Percentiles rank a stretch among this genome's conserved stretches.
phyloP scores from a whole-genome alignment of 2,797 vertebrate genomes.

The Mus caroli region DNA sequence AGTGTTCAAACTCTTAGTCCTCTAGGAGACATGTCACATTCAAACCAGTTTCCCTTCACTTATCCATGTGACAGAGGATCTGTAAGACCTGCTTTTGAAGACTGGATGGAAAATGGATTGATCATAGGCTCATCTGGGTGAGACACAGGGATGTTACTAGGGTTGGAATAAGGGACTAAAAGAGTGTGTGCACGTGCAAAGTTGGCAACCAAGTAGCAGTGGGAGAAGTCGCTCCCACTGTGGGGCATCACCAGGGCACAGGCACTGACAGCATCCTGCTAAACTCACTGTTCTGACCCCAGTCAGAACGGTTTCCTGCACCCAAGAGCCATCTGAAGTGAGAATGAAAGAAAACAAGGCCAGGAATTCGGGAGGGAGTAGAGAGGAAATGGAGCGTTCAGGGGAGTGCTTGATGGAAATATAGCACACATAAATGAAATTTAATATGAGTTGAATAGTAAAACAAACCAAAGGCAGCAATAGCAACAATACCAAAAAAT shows the following conservation, averaged over 20 bases:
- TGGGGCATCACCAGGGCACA: not conserved
- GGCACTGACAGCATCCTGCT: not conserved
- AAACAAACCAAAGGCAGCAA: not conserved
- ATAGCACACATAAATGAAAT: not conserved
- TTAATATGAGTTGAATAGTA: not conserved
- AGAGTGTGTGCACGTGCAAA: not conserved
- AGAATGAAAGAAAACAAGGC: not conserved
- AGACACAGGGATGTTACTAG: not conserved
- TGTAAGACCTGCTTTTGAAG: not conserved
- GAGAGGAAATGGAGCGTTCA: not conserved
- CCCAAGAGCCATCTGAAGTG: not conserved
- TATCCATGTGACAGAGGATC: not conserved
- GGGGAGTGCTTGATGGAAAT: not conserved
- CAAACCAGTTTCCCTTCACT: conserved; percentile 15
- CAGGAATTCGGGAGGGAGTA: not conserved
- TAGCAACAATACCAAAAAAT: not conserved
- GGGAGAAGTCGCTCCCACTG: not conserved
- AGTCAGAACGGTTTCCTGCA: not conserved
- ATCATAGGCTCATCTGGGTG: not conserved
- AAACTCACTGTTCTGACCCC: not conserved
- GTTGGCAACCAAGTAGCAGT: not conserved
- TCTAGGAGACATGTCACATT: not conserved
- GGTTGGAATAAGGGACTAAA: not conserved
- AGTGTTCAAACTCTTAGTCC: not conserved
- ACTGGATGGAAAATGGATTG: not conserved